A percentile compares a stretch with the other conserved stretches of the same genome.
Conservation (phyloP, 2,888 invertebrate species). For the Chloroclystis v-ata region DNA sequence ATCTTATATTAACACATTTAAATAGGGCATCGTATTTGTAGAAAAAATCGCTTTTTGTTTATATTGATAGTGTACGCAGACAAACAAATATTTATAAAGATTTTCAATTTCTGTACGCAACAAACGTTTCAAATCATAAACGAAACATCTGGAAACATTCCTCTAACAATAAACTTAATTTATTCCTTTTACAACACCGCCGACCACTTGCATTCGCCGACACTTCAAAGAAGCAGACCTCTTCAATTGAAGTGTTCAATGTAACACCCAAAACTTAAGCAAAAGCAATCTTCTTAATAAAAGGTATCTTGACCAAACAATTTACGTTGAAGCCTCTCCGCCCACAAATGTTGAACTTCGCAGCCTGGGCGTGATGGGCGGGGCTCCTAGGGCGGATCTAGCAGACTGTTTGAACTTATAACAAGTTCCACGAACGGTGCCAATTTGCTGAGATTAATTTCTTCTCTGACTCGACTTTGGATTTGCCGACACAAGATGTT, state of each 20-base stretch:
- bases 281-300: conserved; percentile 19
- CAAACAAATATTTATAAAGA: too few relatives aligned
- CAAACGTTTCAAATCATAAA: background rate
- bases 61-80: too few relatives aligned
- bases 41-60: too few relatives aligned
- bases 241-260: conserved; percentile 25
- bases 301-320: conserved; percentile 52
- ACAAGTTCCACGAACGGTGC: conserved; percentile 45
- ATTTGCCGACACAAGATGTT: conserved; percentile 43
- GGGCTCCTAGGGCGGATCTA: conserved; percentile 54
- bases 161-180: background rate
- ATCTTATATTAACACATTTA: too few relatives aligned
- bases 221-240: conserved; percentile 9
- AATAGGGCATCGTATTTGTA: too few relatives aligned
- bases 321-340: conserved; percentile 45
- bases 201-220: background rate
- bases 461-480: conserved; percentile 35
- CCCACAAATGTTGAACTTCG: conserved; percentile 27
- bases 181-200: conserved; percentile 1
- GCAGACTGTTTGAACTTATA: conserved; percentile 43
- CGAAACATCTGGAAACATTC: background rate
- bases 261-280: conserved; percentile 33
- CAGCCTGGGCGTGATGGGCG: conserved; percentile 61
- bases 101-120: too few relatives aligned
- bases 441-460: conserved; percentile 65